These are phyloP conservation scores for Uria aalge DNA, from an alignment of 2,113 vertebrate species.

Conservation along the genomic window DNA sequence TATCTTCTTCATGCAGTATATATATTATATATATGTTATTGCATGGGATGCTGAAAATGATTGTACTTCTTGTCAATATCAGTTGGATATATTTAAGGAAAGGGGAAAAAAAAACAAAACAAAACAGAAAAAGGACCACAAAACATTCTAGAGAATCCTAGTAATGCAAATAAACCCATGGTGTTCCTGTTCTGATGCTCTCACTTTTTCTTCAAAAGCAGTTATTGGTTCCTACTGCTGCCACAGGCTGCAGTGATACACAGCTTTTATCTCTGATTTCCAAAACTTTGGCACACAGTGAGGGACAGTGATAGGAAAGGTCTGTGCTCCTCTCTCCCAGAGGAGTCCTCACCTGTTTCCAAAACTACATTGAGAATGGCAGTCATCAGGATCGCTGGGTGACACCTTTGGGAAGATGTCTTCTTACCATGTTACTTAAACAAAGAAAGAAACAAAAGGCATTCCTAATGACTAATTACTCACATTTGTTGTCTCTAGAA, in stretches of 20 bases:
- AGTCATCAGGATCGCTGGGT: background rate
- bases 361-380: background rate
- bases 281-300: background rate
- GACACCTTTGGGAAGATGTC: background rate
- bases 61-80: background rate
- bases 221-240: background rate
- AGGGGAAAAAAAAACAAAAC: rapidly evolving
- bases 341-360: background rate
- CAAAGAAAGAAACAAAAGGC: background rate
- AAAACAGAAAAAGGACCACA: background rate
- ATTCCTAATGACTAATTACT: background rate
- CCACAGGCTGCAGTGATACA: background rate
- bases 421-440: background rate
- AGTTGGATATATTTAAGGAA: background rate
- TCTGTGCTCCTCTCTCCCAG: background rate
- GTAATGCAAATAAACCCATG: background rate
- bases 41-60: background rate
- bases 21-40: background rate
- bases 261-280: background rate
- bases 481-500: background rate
- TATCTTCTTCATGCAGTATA: background rate
- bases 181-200: background rate
- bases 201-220: background rate
- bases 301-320: background rate
- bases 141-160: background rate